A percentile compares a stretch with the other conserved stretches of the same genome.
Evolutionary conservation across 2,888 invertebrate genomes (phyloP).

Genomic region (Metalampra italica): DNA sequence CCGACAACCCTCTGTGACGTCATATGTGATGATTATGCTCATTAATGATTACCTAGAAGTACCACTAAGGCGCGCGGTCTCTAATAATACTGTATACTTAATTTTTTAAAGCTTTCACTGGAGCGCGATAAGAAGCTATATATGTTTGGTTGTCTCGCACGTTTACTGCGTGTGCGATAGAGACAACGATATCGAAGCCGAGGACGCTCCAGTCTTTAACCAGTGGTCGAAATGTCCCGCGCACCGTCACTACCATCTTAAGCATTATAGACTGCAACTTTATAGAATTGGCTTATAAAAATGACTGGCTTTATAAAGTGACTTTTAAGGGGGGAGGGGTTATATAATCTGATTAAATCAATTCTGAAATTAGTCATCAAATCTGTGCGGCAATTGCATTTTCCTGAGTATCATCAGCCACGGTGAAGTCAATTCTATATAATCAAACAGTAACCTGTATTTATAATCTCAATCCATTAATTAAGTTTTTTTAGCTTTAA

Average conservation of each 20-base stretch:
- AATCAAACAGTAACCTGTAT: slow-evolving; percentile 38
- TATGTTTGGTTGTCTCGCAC: not conserved
- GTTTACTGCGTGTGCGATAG: not conserved
- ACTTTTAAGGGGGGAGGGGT: too few species aligned
- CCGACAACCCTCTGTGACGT: not conserved
- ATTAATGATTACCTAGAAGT: slow-evolving; percentile 5
- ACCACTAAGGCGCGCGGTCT: slow-evolving; percentile 48
- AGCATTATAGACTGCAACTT: slow-evolving; percentile 20
- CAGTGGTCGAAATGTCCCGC: slow-evolving; percentile 35
- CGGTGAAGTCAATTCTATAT: too few species aligned
- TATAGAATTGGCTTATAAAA: too few species aligned
- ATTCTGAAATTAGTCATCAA: too few species aligned
- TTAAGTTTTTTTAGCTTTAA: slow-evolving; percentile 45
- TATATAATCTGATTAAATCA: too few species aligned
- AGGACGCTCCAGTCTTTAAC: not conserved
- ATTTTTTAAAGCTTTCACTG: not conserved
- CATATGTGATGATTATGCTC: not conserved
- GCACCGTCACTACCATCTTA: slow-evolving; percentile 62
- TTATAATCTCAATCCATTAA: slow-evolving; percentile 35
- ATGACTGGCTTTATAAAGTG: too few species aligned
- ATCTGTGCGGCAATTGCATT: too few species aligned
- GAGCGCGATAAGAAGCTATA: not conserved
- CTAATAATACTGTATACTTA: slow-evolving; percentile 34
- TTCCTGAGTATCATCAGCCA: too few species aligned
- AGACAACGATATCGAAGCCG: not conserved